Evolutionary conservation across 2,113 vertebrate species (phyloP).

Genomic region (Neoarius graeffei): DNA sequence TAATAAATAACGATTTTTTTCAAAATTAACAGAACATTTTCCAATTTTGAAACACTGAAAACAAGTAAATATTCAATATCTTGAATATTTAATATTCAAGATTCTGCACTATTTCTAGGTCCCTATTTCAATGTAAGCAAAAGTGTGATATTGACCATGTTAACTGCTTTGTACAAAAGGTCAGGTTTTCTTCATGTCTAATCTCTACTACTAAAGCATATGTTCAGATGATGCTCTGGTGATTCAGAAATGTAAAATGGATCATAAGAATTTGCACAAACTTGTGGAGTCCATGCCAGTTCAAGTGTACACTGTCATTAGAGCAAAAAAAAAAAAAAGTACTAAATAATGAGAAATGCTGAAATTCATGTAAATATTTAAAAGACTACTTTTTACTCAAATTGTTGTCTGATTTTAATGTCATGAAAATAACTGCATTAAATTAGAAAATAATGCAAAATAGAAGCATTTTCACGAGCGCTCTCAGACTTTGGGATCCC

Average conservation of each 20-base stretch:
- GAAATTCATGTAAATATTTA: not conserved
- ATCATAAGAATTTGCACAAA: not conserved
- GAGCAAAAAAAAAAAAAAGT: not conserved
- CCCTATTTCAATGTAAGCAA: not conserved
- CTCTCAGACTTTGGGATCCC: not conserved
- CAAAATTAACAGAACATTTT: too few species aligned
- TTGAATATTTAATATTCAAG: not conserved
- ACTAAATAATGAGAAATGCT: not conserved
- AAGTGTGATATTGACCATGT: not conserved
- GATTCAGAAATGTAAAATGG: not conserved
- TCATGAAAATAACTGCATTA: not conserved
- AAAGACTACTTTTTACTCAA: not conserved
- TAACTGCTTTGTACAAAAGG: too few species aligned
- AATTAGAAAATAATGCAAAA: not conserved
- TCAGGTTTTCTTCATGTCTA: not conserved
- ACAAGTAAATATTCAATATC: not conserved
- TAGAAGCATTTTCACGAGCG: not conserved
- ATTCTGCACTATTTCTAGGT: not conserved
- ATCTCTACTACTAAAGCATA: not conserved
- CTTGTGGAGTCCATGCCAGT: not conserved
- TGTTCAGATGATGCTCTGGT: not conserved
- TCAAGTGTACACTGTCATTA: not conserved
- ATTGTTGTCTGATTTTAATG: not conserved
- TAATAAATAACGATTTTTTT: too few species aligned
- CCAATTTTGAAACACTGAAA: not conserved